A percentile compares a stretch with the other conserved stretches of the same genome.
Evolutionary conservation across 2,888 invertebrate species (phyloP).

Genomic region (Lithosia quadra): DNA sequence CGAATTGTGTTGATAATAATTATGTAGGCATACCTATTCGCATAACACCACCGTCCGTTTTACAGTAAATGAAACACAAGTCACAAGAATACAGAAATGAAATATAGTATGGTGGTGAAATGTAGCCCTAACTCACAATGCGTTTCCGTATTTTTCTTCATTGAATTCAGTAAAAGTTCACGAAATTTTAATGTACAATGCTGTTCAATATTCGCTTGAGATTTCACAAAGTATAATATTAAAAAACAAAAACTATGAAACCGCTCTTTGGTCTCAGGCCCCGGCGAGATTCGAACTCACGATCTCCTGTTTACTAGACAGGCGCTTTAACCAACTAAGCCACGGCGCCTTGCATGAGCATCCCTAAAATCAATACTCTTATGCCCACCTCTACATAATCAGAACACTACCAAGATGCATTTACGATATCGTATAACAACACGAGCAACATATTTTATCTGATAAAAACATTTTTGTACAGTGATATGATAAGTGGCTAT

Average conservation of each 20-base stretch:
- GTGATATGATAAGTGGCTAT: too few relatives aligned
- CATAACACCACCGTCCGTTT: too few relatives aligned
- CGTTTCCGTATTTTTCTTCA: too few relatives aligned
- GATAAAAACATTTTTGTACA: too few relatives aligned
- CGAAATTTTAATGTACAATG: neutral
- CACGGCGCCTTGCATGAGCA: slow-evolving; percentile 84
- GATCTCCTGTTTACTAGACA: slow-evolving; percentile 93
- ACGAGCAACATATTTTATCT: too few relatives aligned
- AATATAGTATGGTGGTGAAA: too few relatives aligned
- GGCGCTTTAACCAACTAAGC: slow-evolving; percentile 92
- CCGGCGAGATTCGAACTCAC: slow-evolving; percentile 91
- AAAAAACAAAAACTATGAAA: neutral
- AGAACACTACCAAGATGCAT: neutral
- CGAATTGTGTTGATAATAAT: too few relatives aligned
- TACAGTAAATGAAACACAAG: too few relatives aligned
- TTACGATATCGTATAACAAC: neutral
- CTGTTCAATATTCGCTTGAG: neutral
- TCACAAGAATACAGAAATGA: too few relatives aligned
- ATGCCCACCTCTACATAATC: neutral
- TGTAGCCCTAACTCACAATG: too few relatives aligned
- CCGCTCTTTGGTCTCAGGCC: slow-evolving; percentile 75
- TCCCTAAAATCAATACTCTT: slow-evolving; percentile 51
- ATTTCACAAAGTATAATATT: neutral
- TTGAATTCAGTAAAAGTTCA: too few relatives aligned
- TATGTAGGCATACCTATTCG: too few relatives aligned